A percentile compares a stretch with the other conserved stretches of the same genome.
Conservation (phyloP, 2,888 invertebrate genomes). For the Scaptomyza flava region DNA sequence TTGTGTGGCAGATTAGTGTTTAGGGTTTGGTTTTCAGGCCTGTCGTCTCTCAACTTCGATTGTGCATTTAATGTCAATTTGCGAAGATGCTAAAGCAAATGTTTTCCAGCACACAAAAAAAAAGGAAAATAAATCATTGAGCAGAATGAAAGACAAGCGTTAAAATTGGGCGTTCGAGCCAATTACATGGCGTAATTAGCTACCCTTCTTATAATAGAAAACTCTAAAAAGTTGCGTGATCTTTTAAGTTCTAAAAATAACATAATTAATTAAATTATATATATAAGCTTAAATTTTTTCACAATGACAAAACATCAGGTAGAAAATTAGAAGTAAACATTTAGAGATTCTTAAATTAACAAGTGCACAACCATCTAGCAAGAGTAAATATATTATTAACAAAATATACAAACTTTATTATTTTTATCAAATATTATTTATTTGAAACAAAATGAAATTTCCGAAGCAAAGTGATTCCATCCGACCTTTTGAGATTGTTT, state of each 20-base stretch:
- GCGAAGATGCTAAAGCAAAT: constrained; percentile 46
- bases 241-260: not conserved
- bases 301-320: not conserved
- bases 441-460: constrained; percentile 5
- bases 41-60: constrained; percentile 53
- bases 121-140: constrained; percentile 63
- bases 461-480: not conserved
- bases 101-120: constrained; percentile 30
- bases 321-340: not conserved
- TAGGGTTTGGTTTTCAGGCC: constrained; percentile 28
- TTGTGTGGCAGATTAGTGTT: constrained; percentile 66
- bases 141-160: not conserved
- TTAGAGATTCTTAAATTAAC: no score
- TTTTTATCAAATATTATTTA: no score
- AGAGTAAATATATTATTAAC: no score
- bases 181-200: constrained; percentile 63
- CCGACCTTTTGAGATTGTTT: not conserved
- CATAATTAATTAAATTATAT: not conserved
- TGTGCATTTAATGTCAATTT: constrained; percentile 75
- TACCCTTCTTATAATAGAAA: constrained; percentile 4
- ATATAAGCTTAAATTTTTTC: not conserved
- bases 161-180: constrained; percentile 13
- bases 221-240: not conserved
- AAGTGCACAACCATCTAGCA: not conserved
- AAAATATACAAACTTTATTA: no score